Evolutionary conservation across 2,113 vertebrate species (phyloP), one percentile per base, ranked within the genome.

Genomic region (Corythaixoides concolor): DNA sequence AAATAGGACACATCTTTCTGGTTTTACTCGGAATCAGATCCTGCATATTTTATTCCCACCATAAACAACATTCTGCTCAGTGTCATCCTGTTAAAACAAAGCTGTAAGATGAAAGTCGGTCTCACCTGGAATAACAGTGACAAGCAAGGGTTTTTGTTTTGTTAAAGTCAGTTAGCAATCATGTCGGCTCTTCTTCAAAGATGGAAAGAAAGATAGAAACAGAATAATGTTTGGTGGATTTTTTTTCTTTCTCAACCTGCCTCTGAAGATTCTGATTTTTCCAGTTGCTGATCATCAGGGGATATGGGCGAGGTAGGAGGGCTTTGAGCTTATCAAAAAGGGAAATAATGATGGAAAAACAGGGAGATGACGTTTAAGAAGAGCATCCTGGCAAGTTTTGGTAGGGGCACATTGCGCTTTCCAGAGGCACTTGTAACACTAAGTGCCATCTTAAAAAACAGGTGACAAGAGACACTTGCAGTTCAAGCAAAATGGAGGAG

Each of bases 61-160:
- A 20, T 23, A 74, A 93, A 89, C 41, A 91, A 39, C 47, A 86
- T 84, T 88, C 79, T 30, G 56, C 35, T 88, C 2, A 1, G 56
- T 81, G 83, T 95, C 79, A 72, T 72, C 79, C 52, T 41, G 19
- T 53, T 88, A 32, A 88, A 90, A 83, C 56, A 70, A 88, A 84
- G 22, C 59, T 11, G 5, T 5, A 14, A 62, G 23, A 8, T 32
- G 70, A 18, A 67, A 49, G 43, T 30, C 4, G 3, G 15, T 35
- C 68, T 95, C 90, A 93, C 92, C 85, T 88, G 79, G 52, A 77
- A 67, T 81, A 90, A 58, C 47, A 92, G 1, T 22, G 50, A 11
- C 35, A 55, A 33, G 39, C 72, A 81, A 63, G 4, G 15, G 6
- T 4, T 39, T 26, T 39, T 76, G 17, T 24, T 53, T 37, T 62